Base-by-base conservation (phyloP, 2,113 vertebrate species). In the Dicerorhinus sumatrensis region DNA sequence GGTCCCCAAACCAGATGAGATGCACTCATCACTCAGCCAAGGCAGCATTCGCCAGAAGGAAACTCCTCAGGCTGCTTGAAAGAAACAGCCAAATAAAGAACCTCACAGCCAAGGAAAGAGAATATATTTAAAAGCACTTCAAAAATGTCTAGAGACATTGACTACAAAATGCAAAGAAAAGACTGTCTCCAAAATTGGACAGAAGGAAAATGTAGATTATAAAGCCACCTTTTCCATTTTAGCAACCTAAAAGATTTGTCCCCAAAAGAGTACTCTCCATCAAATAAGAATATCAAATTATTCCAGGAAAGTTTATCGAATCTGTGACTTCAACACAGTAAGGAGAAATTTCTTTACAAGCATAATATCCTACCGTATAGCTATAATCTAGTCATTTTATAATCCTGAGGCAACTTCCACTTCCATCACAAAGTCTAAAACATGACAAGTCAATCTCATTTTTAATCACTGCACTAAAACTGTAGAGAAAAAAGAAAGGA, bases 71-170 rank as follows among this genome's bases (percentile, higher is more conserved):
- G 5, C 56, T 95, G 56, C 70, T 65, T 58, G 31, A 83, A 11
- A 91, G 54, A 73, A 82, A 77, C 11, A 84, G 81, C 48, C 83
- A 97, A 84, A 75, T 60, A 95, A 60, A 85, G 63, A 93, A 81
- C 31, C 51, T 93, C 33, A 63, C 31, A 89, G 77, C 86, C 81
- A 97, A 87, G 25, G 31, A 91, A 63, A 92, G 60, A 95, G 7
- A 89, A 42, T 58, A 77, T 63, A 69, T 77, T 72, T 94, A 80
- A 33, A 97, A 87, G 29, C 51, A 92, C 60, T 56, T 67, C 25
- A 91, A 96, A 97, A 91, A 73, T 69, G 67, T 17, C 63, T 77
- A 25, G 13, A 5, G 42, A 80, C 46, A 63, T n/a, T 77, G 72
- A 87, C 51, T 33, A 67, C 5, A 81, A 94, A 96, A 72, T 73